Conservation (phyloP, 2,888 invertebrate genomes). For the Galeruca laticollis region DNA sequence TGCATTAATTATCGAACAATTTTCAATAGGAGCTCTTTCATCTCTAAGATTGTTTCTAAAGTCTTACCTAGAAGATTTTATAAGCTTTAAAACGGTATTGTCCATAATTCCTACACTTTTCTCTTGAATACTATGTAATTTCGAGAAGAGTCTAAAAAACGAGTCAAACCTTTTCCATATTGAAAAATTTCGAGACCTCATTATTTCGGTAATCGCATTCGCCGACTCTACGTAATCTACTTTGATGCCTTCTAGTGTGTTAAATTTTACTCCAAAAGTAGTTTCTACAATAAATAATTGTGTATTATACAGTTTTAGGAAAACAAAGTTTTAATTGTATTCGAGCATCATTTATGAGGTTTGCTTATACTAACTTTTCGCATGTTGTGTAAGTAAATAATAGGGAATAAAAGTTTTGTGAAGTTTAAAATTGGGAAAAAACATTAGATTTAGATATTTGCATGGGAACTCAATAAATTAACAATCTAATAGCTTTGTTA, state of each 20-base stretch:
- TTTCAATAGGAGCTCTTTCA: constrained; percentile 4
- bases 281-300: constrained; percentile 16
- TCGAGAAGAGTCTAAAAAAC: neutral
- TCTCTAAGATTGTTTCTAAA: neutral
- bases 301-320: too few species aligned
- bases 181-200: neutral
- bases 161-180: neutral
- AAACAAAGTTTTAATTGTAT: too few species aligned
- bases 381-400: too few species aligned
- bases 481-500: too few species aligned
- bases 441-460: too few species aligned
- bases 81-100: neutral
- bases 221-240: neutral
- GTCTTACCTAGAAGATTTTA: constrained; percentile 7
- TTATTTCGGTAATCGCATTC: neutral
- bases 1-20: too few species aligned
- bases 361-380: too few species aligned
- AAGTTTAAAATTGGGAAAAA: too few species aligned
- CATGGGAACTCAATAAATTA: too few species aligned
- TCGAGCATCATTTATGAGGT: too few species aligned
- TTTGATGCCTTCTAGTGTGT: neutral
- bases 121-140: neutral
- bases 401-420: too few species aligned
- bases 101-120: neutral
- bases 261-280: neutral